These are phyloP conservation scores for Hyles lineata DNA, from an alignment of 2,888 invertebrate species.

Conservation along the genomic window DNA sequence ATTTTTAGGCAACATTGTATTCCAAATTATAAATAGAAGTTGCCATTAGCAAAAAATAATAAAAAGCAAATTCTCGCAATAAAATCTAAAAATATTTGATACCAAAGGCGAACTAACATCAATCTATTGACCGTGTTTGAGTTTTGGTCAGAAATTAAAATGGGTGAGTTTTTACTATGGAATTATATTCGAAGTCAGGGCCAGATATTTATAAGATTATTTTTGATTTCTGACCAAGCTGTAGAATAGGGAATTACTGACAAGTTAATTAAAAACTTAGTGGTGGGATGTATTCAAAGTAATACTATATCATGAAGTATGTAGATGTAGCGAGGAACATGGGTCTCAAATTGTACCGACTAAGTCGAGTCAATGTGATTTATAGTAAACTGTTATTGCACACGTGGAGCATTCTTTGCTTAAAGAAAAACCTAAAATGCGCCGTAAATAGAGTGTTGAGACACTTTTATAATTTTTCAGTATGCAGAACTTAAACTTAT, in stretches of 20 bases:
- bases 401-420: constrained; percentile 39
- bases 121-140: constrained; percentile 4
- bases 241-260: background rate
- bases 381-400: constrained; percentile 37
- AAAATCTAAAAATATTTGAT: constrained; percentile 26
- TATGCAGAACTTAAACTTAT: no score
- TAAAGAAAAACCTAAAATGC: background rate
- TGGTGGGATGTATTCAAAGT: constrained; percentile 41
- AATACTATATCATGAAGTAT: constrained; percentile 38
- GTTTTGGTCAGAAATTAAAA: constrained; percentile 14
- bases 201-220: background rate
- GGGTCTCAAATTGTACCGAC: constrained; percentile 70
- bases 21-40: constrained; percentile 24
- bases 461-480: no score
- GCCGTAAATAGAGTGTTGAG: no score
- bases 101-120: constrained; percentile 33
- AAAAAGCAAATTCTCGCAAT: background rate
- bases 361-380: constrained; percentile 62
- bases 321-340: constrained; percentile 52
- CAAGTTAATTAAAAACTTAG: constrained; percentile 15
- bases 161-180: background rate
- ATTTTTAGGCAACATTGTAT: constrained; percentile 28
- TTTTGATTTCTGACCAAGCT: constrained; percentile 8
- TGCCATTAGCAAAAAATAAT: constrained; percentile 5
- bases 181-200: background rate